phyloP scores from a whole-genome alignment of 1,140 invertebrate genomes.

The Lucilia sericata region DNA sequence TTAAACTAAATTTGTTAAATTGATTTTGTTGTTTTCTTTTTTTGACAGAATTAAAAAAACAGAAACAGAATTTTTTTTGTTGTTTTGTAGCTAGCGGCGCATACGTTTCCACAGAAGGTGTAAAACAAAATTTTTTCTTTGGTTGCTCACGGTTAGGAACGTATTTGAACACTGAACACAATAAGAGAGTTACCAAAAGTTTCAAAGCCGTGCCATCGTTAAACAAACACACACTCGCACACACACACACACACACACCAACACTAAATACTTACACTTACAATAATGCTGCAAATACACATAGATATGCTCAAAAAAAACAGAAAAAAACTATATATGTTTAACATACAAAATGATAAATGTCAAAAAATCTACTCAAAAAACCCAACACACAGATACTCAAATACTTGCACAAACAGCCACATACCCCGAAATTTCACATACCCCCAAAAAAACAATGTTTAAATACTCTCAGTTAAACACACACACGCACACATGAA shows the following conservation, averaged over 20 bases:
- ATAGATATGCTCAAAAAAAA: neutral
- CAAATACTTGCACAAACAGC: neutral
- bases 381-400: neutral
- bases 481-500: neutral
- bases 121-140: constrained; percentile 39
- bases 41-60: neutral
- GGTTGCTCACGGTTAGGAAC: constrained; percentile 60
- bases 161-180: constrained; percentile 58
- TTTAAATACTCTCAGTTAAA: neutral
- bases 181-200: constrained; percentile 45
- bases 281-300: too few species aligned
- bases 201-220: neutral
- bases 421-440: neutral
- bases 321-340: too few species aligned
- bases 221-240: neutral
- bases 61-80: neutral
- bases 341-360: too few species aligned
- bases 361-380: too few species aligned
- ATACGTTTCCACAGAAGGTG: constrained; percentile 36
- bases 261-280: too few species aligned
- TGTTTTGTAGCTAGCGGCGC: constrained; percentile 20
- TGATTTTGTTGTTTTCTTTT: neutral
- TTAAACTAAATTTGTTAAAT: neutral
- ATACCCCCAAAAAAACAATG: neutral
- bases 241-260: neutral